Evolutionary conservation across 2,797 vertebrate genomes (phyloP).

Genomic region (Dendrocincla fuliginosa): DNA sequence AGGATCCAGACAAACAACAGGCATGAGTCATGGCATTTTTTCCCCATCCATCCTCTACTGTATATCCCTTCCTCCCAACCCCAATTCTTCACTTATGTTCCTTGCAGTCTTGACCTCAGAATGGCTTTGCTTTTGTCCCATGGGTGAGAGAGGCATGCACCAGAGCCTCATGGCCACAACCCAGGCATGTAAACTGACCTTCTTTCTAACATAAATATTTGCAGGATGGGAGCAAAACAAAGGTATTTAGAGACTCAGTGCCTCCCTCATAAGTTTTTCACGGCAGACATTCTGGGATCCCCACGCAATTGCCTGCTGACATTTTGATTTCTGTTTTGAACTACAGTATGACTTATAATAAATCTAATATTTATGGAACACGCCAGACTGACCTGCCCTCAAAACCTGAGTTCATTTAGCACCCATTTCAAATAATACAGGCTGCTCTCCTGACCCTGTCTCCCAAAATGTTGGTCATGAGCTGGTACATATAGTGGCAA

Average conservation of each 20-base stretch:
- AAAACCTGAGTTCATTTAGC: neutral
- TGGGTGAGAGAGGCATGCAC: neutral
- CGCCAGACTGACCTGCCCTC: neutral
- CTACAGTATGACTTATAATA: neutral
- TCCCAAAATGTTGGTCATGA: neutral
- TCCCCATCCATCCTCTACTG: neutral
- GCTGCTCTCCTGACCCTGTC: neutral
- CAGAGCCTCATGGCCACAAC: neutral
- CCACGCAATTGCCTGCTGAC: neutral
- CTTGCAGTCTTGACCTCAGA: neutral
- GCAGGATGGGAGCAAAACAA: neutral
- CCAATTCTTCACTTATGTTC: neutral
- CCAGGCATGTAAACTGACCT: neutral
- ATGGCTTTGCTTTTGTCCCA: neutral
- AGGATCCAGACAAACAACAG: neutral
- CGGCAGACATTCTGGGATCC: neutral
- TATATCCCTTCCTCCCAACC: neutral
- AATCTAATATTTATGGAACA: neutral
- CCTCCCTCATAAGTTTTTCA: neutral
- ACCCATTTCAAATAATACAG: neutral
- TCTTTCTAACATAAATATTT: neutral
- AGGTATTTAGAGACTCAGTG: conserved; percentile 17
- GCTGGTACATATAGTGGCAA: neutral
- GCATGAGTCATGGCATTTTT: neutral
- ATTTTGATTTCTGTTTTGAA: conserved; percentile 11